Evolutionary conservation across 2,113 vertebrate species (phyloP), one percentile per base, ranked within the genome.

Genomic region (Perca schrenkii): DNA sequence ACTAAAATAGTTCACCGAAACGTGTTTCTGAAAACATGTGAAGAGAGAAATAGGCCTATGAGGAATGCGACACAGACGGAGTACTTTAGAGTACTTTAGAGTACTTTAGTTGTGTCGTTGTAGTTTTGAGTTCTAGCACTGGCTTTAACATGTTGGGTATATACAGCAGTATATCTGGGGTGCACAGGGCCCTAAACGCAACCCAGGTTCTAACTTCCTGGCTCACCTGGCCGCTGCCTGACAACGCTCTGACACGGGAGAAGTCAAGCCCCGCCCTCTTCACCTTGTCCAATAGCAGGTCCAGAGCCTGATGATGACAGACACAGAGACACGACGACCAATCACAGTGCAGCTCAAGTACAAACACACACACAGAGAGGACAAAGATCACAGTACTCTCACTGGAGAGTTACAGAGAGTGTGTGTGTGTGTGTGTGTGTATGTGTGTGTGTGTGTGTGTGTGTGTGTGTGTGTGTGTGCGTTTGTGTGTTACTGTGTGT

Each of bases 221-320:
- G 0, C 36, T 40, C 66, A 99, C 98, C 97, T 99, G 98, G 36
- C 97, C 98, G 22, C 97, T 96, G 74, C 98, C 98, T 8, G 98
- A 99, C 80, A 99, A 52, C 65, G 96, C 97, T 74, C 90, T 94
- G 76, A 99, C 94, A 53, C 91, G 84, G 50, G 96, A 97, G 90
- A 99, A 97, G 83, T 97, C 92, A 72, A 99, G 96, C 8, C 96
- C 97, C 0, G 91, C 94, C 79, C 89, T 78, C 82, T 91, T 97
- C 97, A 99, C 96, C 90, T 96, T 98, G 87, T 97, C 96, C 94
- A 99, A 80, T 63, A 98, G 90, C 82, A 96, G 56, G 89, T 99
- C 97, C 79, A 99, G 94, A 65, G 98, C 98, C 98, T 99, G 91
- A 62, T 99, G 91, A 62, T 16, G 75, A 72, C 17, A 25, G 28